Conservation (phyloP, 2,797 vertebrate genomes). For the Acanthis flammea region DNA sequence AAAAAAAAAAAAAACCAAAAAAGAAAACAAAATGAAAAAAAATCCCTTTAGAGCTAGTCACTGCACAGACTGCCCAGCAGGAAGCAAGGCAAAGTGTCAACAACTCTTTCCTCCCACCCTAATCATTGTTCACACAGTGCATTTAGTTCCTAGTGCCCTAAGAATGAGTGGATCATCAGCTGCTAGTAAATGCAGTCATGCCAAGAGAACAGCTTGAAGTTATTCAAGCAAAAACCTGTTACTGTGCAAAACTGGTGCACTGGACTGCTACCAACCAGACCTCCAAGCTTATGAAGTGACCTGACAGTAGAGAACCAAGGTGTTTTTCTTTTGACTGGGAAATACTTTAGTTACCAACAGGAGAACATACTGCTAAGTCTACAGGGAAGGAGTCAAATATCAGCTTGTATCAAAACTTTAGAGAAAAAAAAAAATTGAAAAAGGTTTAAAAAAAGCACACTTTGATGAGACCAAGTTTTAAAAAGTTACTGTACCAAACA, state of each 20-base stretch:
- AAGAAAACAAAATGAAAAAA: not conserved
- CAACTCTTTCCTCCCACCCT: conserved; percentile 40
- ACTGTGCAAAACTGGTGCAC: conserved; percentile 42
- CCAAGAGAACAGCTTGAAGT: conserved; percentile 56
- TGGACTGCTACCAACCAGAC: conserved; percentile 35
- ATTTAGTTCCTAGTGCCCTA: conserved; percentile 35
- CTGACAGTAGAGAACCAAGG: not conserved
- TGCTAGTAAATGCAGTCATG: conserved; percentile 59
- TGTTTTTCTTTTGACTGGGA: not conserved
- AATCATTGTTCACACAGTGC: conserved; percentile 10
- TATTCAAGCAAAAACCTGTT: conserved; percentile 47
- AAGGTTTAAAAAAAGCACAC: not conserved
- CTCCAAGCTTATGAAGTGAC: conserved; percentile 1
- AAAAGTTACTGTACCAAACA: not conserved
- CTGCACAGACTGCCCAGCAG: conserved; percentile 48
- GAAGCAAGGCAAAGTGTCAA: conserved; percentile 35
- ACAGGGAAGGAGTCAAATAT: conserved; percentile 4
- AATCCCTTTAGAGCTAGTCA: conserved; percentile 50
- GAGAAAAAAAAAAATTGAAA: not conserved
- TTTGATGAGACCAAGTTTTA: conserved; percentile 6
- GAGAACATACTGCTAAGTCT: conserved; percentile 52
- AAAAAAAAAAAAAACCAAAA: not conserved
- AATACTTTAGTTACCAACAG: not conserved
- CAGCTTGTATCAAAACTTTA: not conserved
- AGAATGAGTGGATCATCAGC: conserved; percentile 55